Conservation (phyloP, 2,797 vertebrate species). For the Chanos chanos region DNA sequence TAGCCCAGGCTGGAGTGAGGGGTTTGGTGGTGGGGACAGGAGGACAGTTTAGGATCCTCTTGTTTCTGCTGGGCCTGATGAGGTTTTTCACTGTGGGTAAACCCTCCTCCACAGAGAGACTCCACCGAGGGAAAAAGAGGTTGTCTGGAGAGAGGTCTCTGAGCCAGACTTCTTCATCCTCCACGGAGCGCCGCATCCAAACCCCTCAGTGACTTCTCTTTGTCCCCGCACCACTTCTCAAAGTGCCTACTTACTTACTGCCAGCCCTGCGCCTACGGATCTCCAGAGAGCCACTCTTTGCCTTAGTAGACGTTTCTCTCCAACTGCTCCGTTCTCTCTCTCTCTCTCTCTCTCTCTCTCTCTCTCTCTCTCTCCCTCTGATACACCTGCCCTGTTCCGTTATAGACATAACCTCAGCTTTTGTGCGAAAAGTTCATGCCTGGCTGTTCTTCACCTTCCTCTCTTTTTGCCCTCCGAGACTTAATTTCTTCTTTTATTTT, state of each 20-base stretch:
- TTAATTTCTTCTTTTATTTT: slow-evolving; percentile 17
- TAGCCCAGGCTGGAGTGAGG: slow-evolving; percentile 51
- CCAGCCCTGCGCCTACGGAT: neutral
- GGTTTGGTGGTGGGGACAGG: slow-evolving; percentile 31
- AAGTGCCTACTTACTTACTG: slow-evolving; percentile 17
- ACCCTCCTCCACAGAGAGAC: slow-evolving; percentile 44
- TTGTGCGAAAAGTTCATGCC: slow-evolving; percentile 28
- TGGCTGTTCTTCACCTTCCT: slow-evolving; percentile 7
- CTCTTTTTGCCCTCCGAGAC: neutral
- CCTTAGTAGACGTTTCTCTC: neutral
- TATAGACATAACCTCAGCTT: slow-evolving; percentile 29
- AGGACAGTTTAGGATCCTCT: slow-evolving; percentile 31
- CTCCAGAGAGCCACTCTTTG: slow-evolving; percentile 27
- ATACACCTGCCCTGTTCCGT: neutral
- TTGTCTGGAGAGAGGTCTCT: slow-evolving; percentile 31
- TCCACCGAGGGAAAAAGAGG: slow-evolving; percentile 41
- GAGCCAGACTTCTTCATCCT: slow-evolving; percentile 26
- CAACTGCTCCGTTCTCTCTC: neutral
- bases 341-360: slow-evolving; percentile 26
- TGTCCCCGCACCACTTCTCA: slow-evolving; percentile 17
- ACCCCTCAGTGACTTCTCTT: slow-evolving; percentile 5
- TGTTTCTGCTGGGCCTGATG: slow-evolving; percentile 36
- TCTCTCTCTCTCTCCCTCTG: neutral
- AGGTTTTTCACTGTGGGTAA: too few species aligned
- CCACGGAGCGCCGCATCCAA: slow-evolving; percentile 16